phyloP scores from a whole-genome alignment of 2,113 vertebrate species.

The Thermophis baileyi region DNA sequence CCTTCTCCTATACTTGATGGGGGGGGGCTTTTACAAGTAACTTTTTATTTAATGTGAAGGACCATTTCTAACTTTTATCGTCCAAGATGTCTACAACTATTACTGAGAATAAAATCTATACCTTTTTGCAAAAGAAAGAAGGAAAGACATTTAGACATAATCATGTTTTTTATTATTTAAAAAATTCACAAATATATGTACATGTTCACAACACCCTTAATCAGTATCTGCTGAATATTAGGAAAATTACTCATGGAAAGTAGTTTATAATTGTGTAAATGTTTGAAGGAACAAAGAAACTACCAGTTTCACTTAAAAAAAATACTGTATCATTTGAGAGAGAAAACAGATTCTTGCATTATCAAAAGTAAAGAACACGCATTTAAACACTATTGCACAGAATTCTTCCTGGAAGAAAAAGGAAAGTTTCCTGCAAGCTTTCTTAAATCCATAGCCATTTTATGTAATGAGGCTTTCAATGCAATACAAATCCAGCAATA shows the following conservation, averaged over 20 bases:
- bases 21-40: neutral
- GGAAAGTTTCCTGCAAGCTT: slow-evolving; percentile 3
- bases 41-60: neutral
- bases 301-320: neutral
- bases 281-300: neutral
- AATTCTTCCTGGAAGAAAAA: neutral
- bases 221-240: neutral
- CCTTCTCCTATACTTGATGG: neutral
- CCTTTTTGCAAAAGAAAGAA: neutral
- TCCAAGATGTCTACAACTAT: neutral
- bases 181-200: slow-evolving; percentile 17
- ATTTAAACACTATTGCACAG: neutral
- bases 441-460: neutral
- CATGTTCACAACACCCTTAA: neutral
- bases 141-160: neutral
- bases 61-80: neutral
- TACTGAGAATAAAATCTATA: neutral
- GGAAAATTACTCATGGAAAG: slow-evolving; percentile 2
- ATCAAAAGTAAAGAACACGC: slow-evolving; percentile 7
- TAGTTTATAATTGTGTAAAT: slow-evolving; percentile 1
- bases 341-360: neutral
- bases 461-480: neutral
- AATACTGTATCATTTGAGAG: neutral
- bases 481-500: slow-evolving; percentile 7
- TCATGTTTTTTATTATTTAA: neutral